Evolutionary conservation across 2,888 invertebrate species (phyloP), one percentile per base, ranked within the genome.

Genomic region (Caenorhabditis sinica): DNA sequence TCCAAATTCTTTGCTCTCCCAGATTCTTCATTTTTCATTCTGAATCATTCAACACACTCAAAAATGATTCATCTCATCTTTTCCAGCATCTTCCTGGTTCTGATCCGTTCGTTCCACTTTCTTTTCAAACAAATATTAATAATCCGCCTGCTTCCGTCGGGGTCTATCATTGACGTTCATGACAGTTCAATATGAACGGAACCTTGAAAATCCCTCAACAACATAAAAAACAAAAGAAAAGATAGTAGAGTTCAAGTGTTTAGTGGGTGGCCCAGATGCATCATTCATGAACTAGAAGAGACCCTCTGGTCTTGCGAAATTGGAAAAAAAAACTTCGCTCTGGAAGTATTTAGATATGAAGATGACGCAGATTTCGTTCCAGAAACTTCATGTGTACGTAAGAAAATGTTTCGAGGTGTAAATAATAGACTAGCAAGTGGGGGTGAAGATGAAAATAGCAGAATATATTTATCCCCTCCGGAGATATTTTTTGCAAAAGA

Each of bases 301-400:
- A 40, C 53, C 36, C 17, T 4, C 17, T 40, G 72, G 51, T 56
- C 75, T 75, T 66, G 43, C 75, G 74, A 65, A 74, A 74, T 51
- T 58, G 45, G 20, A 45, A 30, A 17, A 43, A 60, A 72, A n/a
- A 30, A 20, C 30, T 66, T 43, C 56, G 8, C n/a, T n/a, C n/a
- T n/a, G n/a, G n/a, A n/a, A 17, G 30, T n/a, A 56, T 23, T n/a
- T 72, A 40, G 40, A 36, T 33, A 63, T 63, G 63, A 63, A 13
- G 40, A 65, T 36, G 74, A 53, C 40, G 53, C 30, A 53, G 30
- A 69, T 69, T 66, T 66, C 45, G 9, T 43, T 40, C 33, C 33
- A n/a, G 60, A 33, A 33, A 33, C 28, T 60, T 36, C 17, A 33
- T 60, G n/a, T 40, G 49, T 63, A 63, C 63, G 63, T 33, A 63